phyloP scores from a whole-genome alignment of 1,140 invertebrate species.

The Dermatophagoides farinae region DNA sequence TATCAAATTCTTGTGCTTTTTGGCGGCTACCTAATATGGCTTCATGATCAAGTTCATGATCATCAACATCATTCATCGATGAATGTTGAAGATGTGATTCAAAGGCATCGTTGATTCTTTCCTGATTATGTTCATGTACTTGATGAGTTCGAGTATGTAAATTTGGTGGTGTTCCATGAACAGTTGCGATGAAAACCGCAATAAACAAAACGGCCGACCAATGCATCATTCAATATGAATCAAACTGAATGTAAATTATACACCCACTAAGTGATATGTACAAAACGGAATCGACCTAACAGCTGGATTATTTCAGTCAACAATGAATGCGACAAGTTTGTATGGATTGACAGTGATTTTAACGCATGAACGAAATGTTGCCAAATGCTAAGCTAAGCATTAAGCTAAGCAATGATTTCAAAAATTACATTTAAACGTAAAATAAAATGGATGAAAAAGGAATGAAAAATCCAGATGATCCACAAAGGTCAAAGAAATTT shows the following conservation, averaged over 20 bases:
- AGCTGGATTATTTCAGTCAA: background rate
- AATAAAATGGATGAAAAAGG: too few species aligned
- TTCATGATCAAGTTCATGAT: constrained; percentile 14
- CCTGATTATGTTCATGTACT: constrained; percentile 1
- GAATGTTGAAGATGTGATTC: constrained; percentile 1
- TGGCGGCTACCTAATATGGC: constrained; percentile 53
- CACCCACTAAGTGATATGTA: too few species aligned
- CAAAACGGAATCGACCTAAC: background rate
- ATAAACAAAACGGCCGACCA: background rate
- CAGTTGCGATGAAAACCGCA: background rate
- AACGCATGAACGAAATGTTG: background rate
- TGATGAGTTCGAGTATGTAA: background rate
- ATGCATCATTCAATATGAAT: background rate
- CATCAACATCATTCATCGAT: background rate
- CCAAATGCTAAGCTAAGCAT: too few species aligned
- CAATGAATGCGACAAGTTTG: too few species aligned
- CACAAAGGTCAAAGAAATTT: too few species aligned
- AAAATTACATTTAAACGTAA: too few species aligned
- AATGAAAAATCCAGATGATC: too few species aligned
- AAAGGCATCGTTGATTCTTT: constrained; percentile 10
- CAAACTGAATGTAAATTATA: background rate
- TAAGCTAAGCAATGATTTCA: too few species aligned
- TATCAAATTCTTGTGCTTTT: constrained; percentile 78
- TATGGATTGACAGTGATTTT: too few species aligned
- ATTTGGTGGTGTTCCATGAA: background rate